Evolutionary conservation across 2,888 invertebrate genomes (phyloP), one percentile per base, ranked within the genome.

Genomic region (Pristionchus maxplancki): DNA sequence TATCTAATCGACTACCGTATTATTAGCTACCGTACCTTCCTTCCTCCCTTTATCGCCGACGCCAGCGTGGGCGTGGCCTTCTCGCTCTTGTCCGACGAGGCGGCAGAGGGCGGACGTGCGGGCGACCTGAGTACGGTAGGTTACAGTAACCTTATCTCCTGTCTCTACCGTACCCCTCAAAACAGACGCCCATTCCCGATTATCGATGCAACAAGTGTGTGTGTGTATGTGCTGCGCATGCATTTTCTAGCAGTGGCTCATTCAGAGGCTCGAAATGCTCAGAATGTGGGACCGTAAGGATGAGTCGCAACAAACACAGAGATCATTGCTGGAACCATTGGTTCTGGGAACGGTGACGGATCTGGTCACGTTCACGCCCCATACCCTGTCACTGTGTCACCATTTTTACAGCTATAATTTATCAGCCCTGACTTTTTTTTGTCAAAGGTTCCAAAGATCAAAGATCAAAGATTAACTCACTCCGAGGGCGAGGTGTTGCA

Each of bases 31-130:
- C 86, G 50, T 71, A 87, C 86, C 86, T 87, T 88, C 15, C 62
- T 40, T 5, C 58, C 62, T 34, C 78, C 78, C 62, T 88, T 88
- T 34, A 88, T 78, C 15, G 88, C 88, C 37, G 88, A 64, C 13
- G 88, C 62, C 17, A 88, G 81, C 4, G 62, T 44, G 37, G 78
- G 88, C 50, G 78, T 48, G 37, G 86, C 11, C 64, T 40, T 64
- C 31, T 50, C 85, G 37, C 83, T 58, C 48, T 28, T 64, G 28
- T 44, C 64, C 44, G 85, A 85, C 15, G 85, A 85, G 13, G 85
- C 85, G 1, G 71, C 87, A 20, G 87, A 87, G 5, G 87, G 50
- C 34, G 87, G 40, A 15, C 87, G 50, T 9, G 87, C 87, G 28
- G 87, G 87, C 31, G 71, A 71, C 74, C 87, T 40, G 37, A 17